phyloP scores from a whole-genome alignment of 2,888 invertebrate genomes.

The Acanthoscelides obtectus region DNA sequence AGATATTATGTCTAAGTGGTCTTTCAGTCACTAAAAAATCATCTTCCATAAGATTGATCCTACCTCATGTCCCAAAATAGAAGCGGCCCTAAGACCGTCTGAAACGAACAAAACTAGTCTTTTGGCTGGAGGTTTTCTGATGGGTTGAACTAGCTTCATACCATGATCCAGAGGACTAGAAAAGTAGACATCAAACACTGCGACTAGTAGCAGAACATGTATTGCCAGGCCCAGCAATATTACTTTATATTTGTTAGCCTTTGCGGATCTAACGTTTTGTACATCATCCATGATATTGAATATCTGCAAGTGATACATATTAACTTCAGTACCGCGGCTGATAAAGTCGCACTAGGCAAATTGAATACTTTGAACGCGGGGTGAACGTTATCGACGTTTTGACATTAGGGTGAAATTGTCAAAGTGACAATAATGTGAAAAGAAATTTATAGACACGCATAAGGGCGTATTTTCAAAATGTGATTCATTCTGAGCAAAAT shows the following conservation, averaged over 20 bases:
- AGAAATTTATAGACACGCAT: neutral
- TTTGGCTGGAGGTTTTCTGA: constrained; percentile 57
- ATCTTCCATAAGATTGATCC: no score
- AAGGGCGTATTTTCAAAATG: neutral
- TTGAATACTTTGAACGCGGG: neutral
- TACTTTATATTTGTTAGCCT: constrained; percentile 25
- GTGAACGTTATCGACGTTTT: neutral
- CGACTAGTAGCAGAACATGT: constrained; percentile 72
- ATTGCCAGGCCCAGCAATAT: constrained; percentile 53
- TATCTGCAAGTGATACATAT: neutral
- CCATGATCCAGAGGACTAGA: constrained; percentile 80
- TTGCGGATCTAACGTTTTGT: neutral
- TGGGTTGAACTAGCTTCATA: constrained; percentile 53
- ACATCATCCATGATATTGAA: neutral
- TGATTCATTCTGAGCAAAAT: no score
- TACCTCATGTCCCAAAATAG: constrained; percentile 23
- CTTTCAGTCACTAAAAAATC: no score
- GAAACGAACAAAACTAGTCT: constrained; percentile 84
- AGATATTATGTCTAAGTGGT: no score
- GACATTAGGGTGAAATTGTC: neutral
- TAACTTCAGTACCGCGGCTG: neutral
- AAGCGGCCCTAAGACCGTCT: constrained; percentile 83
- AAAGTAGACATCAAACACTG: constrained; percentile 91
- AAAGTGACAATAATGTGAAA: neutral
- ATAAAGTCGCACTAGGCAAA: neutral